Percentiles rank a stretch among this genome's conserved stretches.
Conservation (phyloP, 2,888 invertebrate species). For the Hipparchia sbordonii region DNA sequence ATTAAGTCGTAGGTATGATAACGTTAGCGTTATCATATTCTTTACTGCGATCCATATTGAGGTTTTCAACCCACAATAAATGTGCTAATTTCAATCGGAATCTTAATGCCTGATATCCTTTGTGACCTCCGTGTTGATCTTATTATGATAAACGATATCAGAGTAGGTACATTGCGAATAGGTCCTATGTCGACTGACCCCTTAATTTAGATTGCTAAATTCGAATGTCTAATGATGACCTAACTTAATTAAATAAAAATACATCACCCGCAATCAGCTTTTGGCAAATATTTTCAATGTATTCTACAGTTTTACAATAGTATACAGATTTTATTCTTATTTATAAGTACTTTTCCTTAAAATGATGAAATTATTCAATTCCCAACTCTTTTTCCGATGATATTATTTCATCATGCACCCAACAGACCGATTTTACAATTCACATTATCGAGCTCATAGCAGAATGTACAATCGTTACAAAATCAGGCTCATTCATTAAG, state of each 20-base stretch:
- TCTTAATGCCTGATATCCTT: conserved; percentile 10
- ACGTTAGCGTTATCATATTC: conserved; percentile 42
- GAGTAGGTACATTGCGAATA: neutral
- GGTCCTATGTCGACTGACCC: no score
- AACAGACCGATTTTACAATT: neutral
- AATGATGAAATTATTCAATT: no score
- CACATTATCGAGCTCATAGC: neutral
- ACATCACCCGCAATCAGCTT: no score
- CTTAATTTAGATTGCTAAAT: neutral
- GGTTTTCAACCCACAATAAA: conserved; percentile 44
- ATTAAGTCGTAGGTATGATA: conserved; percentile 27
- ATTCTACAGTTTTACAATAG: no score
- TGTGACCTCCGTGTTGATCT: conserved; percentile 10
- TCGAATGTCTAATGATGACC: neutral
- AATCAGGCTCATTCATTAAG: conserved; percentile 12
- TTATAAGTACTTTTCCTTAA: no score
- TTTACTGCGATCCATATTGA: conserved; percentile 43
- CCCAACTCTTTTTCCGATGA: neutral
- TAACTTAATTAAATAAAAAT: neutral
- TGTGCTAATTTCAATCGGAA: conserved; percentile 17
- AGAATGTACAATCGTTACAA: conserved; percentile 15
- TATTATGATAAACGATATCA: neutral
- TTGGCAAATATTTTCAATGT: no score
- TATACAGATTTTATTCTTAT: no score
- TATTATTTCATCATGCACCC: neutral